These are phyloP conservation scores for Serripes groenlandicus DNA, from an alignment of 2,888 invertebrate species.

Conservation along the genomic window DNA sequence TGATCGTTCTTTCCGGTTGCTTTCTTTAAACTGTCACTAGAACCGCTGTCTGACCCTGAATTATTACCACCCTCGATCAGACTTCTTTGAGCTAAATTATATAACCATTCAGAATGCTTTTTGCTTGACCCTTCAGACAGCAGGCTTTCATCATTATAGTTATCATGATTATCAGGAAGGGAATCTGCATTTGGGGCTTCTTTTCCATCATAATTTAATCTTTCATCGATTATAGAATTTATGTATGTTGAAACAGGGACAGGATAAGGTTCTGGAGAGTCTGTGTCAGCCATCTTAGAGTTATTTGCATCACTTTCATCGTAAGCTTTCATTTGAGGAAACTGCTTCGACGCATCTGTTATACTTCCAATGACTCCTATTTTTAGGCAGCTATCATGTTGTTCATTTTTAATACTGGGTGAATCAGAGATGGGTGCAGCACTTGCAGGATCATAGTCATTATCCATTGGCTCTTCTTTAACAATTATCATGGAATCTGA, in stretches of 20 bases:
- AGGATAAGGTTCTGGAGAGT: no score
- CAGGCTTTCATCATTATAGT: no score
- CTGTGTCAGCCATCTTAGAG: neutral
- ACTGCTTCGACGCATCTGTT: neutral
- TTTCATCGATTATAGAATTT: conserved; percentile 40
- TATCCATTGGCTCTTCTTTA: conserved; percentile 51
- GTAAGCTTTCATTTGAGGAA: neutral
- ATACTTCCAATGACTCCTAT: no score
- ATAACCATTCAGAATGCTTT: conserved; percentile 20
- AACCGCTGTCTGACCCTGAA: conserved; percentile 1
- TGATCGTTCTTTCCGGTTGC: neutral
- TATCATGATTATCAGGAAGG: no score
- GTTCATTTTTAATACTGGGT: no score
- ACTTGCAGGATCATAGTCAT: conserved; percentile 33
- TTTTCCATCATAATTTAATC: no score
- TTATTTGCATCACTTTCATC: neutral
- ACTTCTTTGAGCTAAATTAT: conserved; percentile 13
- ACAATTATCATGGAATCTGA: conserved; percentile 29
- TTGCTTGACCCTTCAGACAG: conserved; percentile 5
- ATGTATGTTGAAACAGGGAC: conserved; percentile 32
- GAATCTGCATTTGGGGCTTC: no score
- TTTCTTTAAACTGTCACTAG: neutral
- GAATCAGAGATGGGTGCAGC: neutral
- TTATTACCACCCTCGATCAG: neutral
- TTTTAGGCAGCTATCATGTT: no score